A percentile compares a stretch with the other conserved stretches of the same genome.
phyloP scores from a whole-genome alignment of 2,888 invertebrate species.

The Clepsis dumicolana region DNA sequence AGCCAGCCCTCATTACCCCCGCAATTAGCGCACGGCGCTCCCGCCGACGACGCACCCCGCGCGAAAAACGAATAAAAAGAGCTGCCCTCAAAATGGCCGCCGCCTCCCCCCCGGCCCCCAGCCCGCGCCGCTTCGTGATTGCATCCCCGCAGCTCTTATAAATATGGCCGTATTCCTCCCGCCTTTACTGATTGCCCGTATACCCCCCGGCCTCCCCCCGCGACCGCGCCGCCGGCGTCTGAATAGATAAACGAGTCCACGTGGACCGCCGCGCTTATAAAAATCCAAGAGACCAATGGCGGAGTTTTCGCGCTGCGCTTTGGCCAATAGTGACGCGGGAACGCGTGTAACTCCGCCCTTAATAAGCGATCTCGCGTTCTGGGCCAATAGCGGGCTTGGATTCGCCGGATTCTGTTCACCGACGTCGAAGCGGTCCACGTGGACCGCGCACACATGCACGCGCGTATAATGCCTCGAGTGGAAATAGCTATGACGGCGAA shows the following conservation, averaged over 20 bases:
- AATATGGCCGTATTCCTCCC: slow-evolving; percentile 87
- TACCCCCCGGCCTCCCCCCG: slow-evolving; percentile 85
- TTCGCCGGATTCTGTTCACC: slow-evolving; percentile 75
- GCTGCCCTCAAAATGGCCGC: slow-evolving; percentile 92
- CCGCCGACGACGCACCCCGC: slow-evolving; percentile 84
- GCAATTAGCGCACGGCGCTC: slow-evolving; percentile 85
- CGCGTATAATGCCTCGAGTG: slow-evolving; percentile 85
- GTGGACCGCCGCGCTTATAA: slow-evolving; percentile 85
- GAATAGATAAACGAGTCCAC: slow-evolving; percentile 88
- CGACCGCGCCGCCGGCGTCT: slow-evolving; percentile 87
- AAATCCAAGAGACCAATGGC: slow-evolving; percentile 80
- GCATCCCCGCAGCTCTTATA: slow-evolving; percentile 87
- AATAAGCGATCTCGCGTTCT: slow-evolving; percentile 82
- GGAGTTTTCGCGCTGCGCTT: slow-evolving; percentile 54
- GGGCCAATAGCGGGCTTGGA: slow-evolving; percentile 66
- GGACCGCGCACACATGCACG: slow-evolving; percentile 79
- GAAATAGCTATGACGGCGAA: slow-evolving; percentile 87
- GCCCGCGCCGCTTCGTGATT: slow-evolving; percentile 86
- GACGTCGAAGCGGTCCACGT: slow-evolving; percentile 83
- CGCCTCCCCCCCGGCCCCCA: slow-evolving; percentile 80
- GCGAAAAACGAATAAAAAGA: slow-evolving; percentile 88
- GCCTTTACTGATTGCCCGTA: slow-evolving; percentile 87
- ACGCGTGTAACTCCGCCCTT: slow-evolving; percentile 85
- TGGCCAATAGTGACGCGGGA: slow-evolving; percentile 65
- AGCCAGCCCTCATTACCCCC: slow-evolving; percentile 86